Conservation (phyloP, 2,113 vertebrate genomes). For the Chloebia gouldiae region DNA sequence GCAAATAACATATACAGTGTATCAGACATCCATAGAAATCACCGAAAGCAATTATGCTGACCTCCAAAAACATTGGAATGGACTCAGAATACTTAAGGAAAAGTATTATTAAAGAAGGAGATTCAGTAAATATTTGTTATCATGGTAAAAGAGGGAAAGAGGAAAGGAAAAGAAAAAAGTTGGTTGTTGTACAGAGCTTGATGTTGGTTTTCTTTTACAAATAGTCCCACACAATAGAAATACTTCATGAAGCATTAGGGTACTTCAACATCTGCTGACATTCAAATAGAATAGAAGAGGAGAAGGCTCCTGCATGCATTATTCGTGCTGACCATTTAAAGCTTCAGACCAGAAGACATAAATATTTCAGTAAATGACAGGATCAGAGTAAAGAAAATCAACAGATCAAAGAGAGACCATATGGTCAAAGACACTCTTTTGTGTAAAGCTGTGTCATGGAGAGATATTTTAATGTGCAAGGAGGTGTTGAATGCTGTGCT, state of each 20-base stretch:
- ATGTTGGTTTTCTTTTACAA: constrained; percentile 1
- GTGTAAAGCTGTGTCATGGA: constrained; percentile 47
- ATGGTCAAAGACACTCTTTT: constrained; percentile 45
- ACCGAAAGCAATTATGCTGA: not conserved
- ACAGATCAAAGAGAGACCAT: constrained; percentile 48
- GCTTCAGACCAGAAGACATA: constrained; percentile 27
- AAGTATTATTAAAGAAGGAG: not conserved
- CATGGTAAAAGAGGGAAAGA: not conserved
- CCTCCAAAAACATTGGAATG: not conserved
- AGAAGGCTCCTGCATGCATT: constrained; percentile 28
- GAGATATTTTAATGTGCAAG: constrained; percentile 57
- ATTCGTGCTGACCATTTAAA: constrained; percentile 65
- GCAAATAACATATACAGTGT: not conserved
- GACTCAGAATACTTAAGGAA: not conserved
- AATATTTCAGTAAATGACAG: constrained; percentile 27
- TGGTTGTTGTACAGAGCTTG: not conserved
- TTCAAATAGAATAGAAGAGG: constrained; percentile 1
- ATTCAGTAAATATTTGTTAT: not conserved
- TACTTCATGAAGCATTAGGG: not conserved
- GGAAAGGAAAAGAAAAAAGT: not conserved
- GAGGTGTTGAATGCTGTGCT: constrained; percentile 69
- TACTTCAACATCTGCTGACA: constrained; percentile 25
- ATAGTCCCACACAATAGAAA: not conserved
- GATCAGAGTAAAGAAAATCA: constrained; percentile 60
- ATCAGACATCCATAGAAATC: not conserved